These are phyloP conservation scores for Oligia fasciuncula DNA, from an alignment of 2,888 invertebrate species.

Conservation along the genomic window DNA sequence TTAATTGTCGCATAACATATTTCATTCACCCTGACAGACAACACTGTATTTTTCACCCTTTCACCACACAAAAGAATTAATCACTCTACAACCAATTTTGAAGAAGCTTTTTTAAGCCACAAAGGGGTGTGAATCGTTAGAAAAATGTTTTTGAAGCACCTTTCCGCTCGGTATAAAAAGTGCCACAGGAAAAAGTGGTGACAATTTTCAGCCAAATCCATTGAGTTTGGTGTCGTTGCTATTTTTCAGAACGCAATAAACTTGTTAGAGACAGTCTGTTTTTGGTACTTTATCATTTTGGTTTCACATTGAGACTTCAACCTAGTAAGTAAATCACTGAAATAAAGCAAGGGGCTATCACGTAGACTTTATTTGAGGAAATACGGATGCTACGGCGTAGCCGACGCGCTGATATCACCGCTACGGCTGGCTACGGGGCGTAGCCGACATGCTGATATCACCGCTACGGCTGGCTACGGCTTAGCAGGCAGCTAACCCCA, in stretches of 20 bases:
- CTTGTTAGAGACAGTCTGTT: constrained; percentile 22
- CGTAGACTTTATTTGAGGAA: not conserved
- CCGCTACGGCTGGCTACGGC: constrained; percentile 17
- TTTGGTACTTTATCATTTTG: constrained; percentile 25
- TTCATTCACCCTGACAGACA: not conserved
- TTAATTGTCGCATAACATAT: not conserved
- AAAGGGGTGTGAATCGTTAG: constrained; percentile 38
- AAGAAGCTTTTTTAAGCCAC: constrained; percentile 32
- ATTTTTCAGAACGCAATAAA: constrained; percentile 46
- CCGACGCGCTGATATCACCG: not conserved
- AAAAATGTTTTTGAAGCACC: constrained; percentile 43
- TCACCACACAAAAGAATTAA: constrained; percentile 23
- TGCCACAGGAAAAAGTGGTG: constrained; percentile 31
- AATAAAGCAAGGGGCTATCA: not conserved
- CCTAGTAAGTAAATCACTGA: not conserved
- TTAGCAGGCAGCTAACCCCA: constrained; percentile 2
- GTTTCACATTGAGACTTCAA: constrained; percentile 1
- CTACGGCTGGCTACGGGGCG: constrained; percentile 25
- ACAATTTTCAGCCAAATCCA: constrained; percentile 29
- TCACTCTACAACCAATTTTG: constrained; percentile 25
- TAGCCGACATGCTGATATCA: not conserved
- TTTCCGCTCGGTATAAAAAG: constrained; percentile 25
- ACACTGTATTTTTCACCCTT: constrained; percentile 15
- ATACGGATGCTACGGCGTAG: constrained; percentile 11
- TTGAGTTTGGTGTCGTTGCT: constrained; percentile 19